phyloP scores from a whole-genome alignment of 2,113 vertebrate species.

The Diglossa brunneiventris region DNA sequence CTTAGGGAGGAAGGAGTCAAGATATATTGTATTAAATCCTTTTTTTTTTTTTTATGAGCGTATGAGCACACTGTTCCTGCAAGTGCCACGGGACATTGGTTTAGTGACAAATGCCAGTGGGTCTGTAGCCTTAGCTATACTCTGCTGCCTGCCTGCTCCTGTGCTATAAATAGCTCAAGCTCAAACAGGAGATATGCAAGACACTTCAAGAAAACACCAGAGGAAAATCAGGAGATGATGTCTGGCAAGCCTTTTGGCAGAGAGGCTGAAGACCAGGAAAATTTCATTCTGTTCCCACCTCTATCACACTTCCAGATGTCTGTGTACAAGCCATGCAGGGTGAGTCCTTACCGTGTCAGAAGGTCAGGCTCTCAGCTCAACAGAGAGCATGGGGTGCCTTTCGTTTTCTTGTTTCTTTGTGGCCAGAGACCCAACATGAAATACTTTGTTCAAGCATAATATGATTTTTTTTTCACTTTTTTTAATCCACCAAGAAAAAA shows the following conservation, averaged over 20 bases:
- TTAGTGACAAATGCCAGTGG: neutral
- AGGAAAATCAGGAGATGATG: neutral
- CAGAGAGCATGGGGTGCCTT: neutral
- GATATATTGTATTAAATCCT: neutral
- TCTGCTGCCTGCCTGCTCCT: neutral
- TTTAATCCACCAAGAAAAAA: neutral
- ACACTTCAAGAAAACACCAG: neutral
- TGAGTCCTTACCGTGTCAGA: neutral
- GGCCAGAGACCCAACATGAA: neutral
- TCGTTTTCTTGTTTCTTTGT: neutral
- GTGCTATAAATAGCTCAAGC: constrained; percentile 17
- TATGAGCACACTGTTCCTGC: neutral
- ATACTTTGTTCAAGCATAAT: neutral
- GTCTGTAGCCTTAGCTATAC: neutral
- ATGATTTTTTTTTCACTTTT: neutral
- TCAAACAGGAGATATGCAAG: neutral
- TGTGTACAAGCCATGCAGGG: neutral
- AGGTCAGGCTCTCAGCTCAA: neutral
- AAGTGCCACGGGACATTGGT: neutral
- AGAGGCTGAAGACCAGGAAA: neutral
- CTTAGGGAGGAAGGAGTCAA: neutral
- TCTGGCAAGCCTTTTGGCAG: neutral
- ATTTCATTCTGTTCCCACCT: neutral
- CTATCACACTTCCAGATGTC: neutral
- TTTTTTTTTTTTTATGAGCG: neutral